Evolutionary conservation across 1,140 invertebrate genomes (phyloP).

Genomic region (Elysia chlorotica): DNA sequence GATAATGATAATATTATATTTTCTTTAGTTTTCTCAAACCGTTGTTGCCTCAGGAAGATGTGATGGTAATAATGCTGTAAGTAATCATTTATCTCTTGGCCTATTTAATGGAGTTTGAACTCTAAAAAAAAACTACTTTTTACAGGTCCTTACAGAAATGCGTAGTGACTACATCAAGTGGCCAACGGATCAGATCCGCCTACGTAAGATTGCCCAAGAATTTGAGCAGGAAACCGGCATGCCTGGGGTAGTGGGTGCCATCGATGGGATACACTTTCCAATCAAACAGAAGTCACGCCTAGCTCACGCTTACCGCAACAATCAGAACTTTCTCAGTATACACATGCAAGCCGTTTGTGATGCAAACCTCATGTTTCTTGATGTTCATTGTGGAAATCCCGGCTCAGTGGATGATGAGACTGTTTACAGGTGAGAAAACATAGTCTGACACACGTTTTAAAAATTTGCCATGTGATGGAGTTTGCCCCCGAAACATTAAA

Average conservation of each 20-base stretch:
- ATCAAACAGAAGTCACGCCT: constrained; percentile 57
- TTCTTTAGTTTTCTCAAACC: too few species aligned
- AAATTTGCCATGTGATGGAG: too few species aligned
- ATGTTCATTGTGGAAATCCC: constrained; percentile 59
- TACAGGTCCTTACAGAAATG: constrained; percentile 21
- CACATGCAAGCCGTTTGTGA: constrained; percentile 58
- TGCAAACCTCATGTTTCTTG: constrained; percentile 46
- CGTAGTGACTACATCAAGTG: constrained; percentile 23
- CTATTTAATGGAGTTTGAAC: too few species aligned
- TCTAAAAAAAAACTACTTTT: too few species aligned
- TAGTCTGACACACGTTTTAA: too few species aligned
- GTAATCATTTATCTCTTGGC: background rate
- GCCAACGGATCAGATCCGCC: constrained; percentile 13
- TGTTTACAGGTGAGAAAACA: constrained; percentile 16
- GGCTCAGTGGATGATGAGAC: constrained; percentile 44
- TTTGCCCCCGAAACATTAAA: too few species aligned
- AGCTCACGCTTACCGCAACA: constrained; percentile 59
- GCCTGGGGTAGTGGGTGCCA: constrained; percentile 59
- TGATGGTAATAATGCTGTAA: too few species aligned
- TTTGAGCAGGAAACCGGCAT: constrained; percentile 26
- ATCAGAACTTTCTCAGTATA: constrained; percentile 60
- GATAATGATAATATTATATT: too few species aligned
- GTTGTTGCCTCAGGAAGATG: too few species aligned
- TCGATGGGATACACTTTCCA: constrained; percentile 62
- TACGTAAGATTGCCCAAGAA: constrained; percentile 17